Evolutionary conservation across 2,113 vertebrate genomes (phyloP), one percentile per base, ranked within the genome.

Genomic region (Phalacrocorax carbo): DNA sequence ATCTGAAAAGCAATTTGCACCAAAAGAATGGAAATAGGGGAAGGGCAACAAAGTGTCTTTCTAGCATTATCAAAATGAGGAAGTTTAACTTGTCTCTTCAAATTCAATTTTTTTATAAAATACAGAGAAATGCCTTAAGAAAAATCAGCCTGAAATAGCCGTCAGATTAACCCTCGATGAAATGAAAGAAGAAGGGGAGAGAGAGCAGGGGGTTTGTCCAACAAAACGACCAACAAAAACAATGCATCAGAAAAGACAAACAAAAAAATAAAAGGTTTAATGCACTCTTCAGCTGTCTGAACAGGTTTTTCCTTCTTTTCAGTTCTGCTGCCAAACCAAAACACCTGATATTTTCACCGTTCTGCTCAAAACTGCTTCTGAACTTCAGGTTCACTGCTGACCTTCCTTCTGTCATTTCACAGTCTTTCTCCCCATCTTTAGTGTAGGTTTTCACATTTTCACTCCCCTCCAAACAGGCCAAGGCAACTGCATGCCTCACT

Each of bases 1-100:
- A 93, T 94, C 62, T 77, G 75, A 73, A 85, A 95, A 92, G 58
- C 4, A 51, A 51, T 71, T 77, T 91, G 34, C 62, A 42, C 44
- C 40, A 30, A 52, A 87, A 91, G 66, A 84, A 87, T 49, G 15
- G 51, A 71, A 78, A 54, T 5, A 81, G 15, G 12, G 48, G 19
- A 81, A 68, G 30, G 18, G 49, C 38, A 64, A 52, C 21, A 71
- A 29, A 80, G 10, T 23, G 62, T 49, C 29, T 75, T 86, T 90
- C 78, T 58, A 86, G 32, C 19, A 88, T 73, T 85, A 93, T 76
- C 75, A 85, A 88, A 88, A 86, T 80, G 6, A 75, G 46, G 38
- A 94, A 21, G 3, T 51, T 69, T 57, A 87, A 82, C 8, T 82
- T 42, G 48, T 62, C 5, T 49, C 32, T 85, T 76, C 30, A 71